Evolutionary conservation across 1,140 invertebrate species (phyloP).

Genomic region (Cyclina sinensis): DNA sequence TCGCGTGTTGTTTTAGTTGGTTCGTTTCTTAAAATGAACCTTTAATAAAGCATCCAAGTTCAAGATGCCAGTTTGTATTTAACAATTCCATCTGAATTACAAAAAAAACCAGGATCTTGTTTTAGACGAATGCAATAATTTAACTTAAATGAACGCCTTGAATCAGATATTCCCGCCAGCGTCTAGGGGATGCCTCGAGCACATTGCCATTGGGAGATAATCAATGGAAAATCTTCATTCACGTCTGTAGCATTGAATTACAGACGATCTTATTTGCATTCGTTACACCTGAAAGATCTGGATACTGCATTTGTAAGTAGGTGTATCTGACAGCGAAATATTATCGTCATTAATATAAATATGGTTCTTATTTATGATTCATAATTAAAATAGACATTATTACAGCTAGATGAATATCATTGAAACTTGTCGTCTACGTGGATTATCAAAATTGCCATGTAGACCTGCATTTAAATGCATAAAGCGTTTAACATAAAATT

Average conservation of each 20-base stretch:
- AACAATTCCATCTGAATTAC: background rate
- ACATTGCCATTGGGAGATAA: background rate
- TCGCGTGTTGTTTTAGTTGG: too few relatives aligned
- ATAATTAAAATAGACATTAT: too few relatives aligned
- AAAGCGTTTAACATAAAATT: too few relatives aligned
- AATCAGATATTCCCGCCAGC: background rate
- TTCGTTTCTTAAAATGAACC: too few relatives aligned
- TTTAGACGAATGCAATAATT: background rate
- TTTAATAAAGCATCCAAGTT: background rate
- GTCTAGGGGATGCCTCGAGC: background rate
- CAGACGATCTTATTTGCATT: background rate
- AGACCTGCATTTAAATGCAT: too few relatives aligned
- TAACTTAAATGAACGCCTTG: background rate
- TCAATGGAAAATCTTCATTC: background rate
- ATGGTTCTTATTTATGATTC: background rate
- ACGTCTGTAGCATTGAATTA: background rate
- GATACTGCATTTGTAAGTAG: background rate
- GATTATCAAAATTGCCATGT: too few relatives aligned
- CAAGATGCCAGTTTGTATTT: too few relatives aligned
- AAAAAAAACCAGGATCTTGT: background rate
- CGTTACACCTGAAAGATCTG: background rate
- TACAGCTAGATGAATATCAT: too few relatives aligned
- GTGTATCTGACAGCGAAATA: background rate
- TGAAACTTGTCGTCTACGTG: too few relatives aligned
- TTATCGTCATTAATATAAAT: slow-evolving; percentile 28